phyloP scores from a whole-genome alignment of 35 echinoderm and acorn worm species.

The Lytechinus variegatus region DNA sequence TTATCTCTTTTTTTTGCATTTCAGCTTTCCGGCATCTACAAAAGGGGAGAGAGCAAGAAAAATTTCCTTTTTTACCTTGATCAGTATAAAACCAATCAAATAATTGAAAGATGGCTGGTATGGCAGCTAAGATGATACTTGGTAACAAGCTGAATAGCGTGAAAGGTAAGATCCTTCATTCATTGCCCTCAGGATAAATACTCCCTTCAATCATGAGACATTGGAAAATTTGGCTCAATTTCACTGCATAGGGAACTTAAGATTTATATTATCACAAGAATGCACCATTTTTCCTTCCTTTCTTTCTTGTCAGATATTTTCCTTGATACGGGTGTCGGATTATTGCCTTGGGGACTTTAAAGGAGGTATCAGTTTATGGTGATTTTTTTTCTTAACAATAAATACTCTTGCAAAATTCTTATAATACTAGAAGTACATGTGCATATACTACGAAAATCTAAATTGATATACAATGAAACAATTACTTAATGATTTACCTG shows the following conservation, averaged over 20 bases:
- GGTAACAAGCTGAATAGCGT: conserved; percentile 90
- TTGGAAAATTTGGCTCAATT: neutral
- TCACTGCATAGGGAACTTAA: neutral
- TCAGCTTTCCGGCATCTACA: neutral
- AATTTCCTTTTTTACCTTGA: neutral
- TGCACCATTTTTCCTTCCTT: neutral
- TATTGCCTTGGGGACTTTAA: neutral
- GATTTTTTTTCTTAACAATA: too few species aligned
- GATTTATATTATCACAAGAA: neutral
- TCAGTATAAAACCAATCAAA: neutral
- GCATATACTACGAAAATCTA: too few species aligned
- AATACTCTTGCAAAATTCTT: too few species aligned
- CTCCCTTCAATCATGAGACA: neutral
- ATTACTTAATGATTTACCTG: too few species aligned
- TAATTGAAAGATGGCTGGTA: conserved; percentile 79
- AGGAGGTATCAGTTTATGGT: too few species aligned
- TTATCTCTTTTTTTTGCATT: neutral
- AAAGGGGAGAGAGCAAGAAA: neutral
- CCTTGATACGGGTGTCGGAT: neutral
- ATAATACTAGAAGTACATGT: too few species aligned
- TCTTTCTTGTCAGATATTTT: neutral
- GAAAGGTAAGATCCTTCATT: conserved; percentile 66
- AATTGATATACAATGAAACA: too few species aligned
- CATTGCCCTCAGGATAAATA: neutral
- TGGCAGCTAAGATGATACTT: conserved; percentile 96